Conservation (phyloP, 2,888 invertebrate genomes). For the Plebejus argus region DNA sequence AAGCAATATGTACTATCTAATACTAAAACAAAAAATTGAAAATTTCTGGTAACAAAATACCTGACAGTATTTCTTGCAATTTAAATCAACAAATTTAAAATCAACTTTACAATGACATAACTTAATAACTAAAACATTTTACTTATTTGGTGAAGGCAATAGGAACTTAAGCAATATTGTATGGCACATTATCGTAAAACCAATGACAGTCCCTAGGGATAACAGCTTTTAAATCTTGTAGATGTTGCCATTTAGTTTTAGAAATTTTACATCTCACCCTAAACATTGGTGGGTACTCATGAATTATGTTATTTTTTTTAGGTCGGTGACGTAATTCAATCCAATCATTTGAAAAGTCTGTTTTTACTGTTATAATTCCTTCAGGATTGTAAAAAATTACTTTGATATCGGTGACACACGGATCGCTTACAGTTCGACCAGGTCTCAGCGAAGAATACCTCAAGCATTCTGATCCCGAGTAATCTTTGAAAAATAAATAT, state of each 20-base stretch:
- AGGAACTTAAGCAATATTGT: constrained; percentile 7
- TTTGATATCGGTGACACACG: constrained; percentile 25
- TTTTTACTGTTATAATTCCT: constrained; percentile 25
- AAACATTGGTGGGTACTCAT: constrained; percentile 14
- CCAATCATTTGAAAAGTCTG: constrained; percentile 25
- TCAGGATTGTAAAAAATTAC: constrained; percentile 14
- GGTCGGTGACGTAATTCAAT: constrained; percentile 27
- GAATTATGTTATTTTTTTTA: constrained; percentile 20
- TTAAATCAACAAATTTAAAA: constrained; percentile 13
- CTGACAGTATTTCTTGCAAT: constrained; percentile 4
- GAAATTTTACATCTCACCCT: constrained; percentile 16
- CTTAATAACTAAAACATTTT: background rate
- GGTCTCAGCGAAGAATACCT: constrained; percentile 27
- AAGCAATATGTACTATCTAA: constrained; percentile 23
- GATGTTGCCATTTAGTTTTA: constrained; percentile 29
- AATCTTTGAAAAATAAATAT: constrained; percentile 23
- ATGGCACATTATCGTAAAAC: constrained; percentile 31
- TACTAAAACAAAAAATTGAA: constrained; percentile 12
- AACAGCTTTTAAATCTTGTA: constrained; percentile 28
- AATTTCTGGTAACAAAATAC: constrained; percentile 2
- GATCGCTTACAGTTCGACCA: constrained; percentile 8
- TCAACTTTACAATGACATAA: constrained; percentile 1
- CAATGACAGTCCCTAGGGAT: constrained; percentile 30
- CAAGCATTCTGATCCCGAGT: background rate
- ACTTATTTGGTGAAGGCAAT: constrained; percentile 11